These are phyloP conservation scores for Erythrocercus mccallii DNA, from an alignment of 2,113 vertebrate genomes.

Conservation along the genomic window DNA sequence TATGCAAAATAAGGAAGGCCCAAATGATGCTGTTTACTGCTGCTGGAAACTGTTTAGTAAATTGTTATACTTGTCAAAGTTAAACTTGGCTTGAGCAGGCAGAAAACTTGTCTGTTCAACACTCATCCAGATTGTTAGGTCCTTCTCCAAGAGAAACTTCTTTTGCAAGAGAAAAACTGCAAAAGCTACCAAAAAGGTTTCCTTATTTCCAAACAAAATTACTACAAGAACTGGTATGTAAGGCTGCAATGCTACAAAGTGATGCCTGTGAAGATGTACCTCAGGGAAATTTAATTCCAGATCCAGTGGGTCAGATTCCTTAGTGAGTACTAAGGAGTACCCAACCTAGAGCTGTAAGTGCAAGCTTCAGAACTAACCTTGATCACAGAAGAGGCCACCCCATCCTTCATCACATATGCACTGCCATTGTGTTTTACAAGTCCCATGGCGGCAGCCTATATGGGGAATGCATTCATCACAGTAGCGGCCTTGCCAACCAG, in stretches of 20 bases:
- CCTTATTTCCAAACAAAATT: background rate
- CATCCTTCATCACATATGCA: constrained; percentile 96
- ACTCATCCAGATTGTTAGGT: background rate
- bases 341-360: background rate
- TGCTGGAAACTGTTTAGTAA: constrained; percentile 36
- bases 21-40: constrained; percentile 41
- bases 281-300: background rate
- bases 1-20: constrained; percentile 50
- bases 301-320: background rate
- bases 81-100: background rate
- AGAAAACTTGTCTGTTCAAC: background rate
- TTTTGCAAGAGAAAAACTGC: background rate
- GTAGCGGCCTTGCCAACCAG: constrained; percentile 91
- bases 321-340: background rate
- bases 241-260: background rate
- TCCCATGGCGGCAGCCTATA: constrained; percentile 92
- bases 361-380: constrained; percentile 79
- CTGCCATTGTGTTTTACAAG: constrained; percentile 90
- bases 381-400: constrained; percentile 98
- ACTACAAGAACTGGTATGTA: background rate
- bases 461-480: constrained; percentile 92
- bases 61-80: background rate
- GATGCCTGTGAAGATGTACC: background rate
- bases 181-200: background rate
- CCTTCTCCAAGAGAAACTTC: background rate